These are phyloP conservation scores for Ascidia mentula DNA, from an alignment of 23 tunicate species.

Conservation along the genomic window DNA sequence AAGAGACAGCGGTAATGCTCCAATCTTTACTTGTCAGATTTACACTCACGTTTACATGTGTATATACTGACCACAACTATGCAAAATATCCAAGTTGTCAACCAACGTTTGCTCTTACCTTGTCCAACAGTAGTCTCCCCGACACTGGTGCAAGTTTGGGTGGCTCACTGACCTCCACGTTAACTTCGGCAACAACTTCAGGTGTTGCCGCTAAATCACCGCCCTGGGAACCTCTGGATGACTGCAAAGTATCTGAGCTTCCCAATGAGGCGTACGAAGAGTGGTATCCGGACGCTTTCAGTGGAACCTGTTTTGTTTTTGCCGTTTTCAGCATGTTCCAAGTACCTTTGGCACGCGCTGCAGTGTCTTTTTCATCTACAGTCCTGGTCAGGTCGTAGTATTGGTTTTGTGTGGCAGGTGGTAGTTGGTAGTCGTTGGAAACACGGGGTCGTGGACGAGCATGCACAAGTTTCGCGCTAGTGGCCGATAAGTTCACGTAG, in stretches of 20 bases:
- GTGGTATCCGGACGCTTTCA: conserved; percentile 3
- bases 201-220: neutral
- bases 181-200: neutral
- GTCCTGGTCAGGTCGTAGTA: neutral
- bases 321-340: conserved; percentile 49
- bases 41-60: too few relatives aligned
- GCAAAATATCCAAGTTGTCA: too few relatives aligned
- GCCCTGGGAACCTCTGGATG: conserved; percentile 8
- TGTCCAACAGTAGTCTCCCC: conserved; percentile 40
- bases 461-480: neutral
- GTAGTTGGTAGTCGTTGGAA: neutral
- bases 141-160: conserved; percentile 64
- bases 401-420: conserved; percentile 3
- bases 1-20: too few relatives aligned
- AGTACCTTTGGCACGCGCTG: conserved; percentile 37
- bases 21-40: too few relatives aligned
- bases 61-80: too few relatives aligned
- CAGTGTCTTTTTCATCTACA: conserved; percentile 19
- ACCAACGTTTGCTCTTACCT: conserved; percentile 22
- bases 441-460: neutral
- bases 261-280: conserved; percentile 22
- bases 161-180: conserved; percentile 24
- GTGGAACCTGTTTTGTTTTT: conserved; percentile 17
- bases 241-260: conserved; percentile 33
- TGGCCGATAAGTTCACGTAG: conserved; percentile 38